Percentiles rank a stretch among this genome's conserved stretches.
Evolutionary conservation across 2,888 invertebrate genomes (phyloP).

Genomic region (Hypena proboscidalis): DNA sequence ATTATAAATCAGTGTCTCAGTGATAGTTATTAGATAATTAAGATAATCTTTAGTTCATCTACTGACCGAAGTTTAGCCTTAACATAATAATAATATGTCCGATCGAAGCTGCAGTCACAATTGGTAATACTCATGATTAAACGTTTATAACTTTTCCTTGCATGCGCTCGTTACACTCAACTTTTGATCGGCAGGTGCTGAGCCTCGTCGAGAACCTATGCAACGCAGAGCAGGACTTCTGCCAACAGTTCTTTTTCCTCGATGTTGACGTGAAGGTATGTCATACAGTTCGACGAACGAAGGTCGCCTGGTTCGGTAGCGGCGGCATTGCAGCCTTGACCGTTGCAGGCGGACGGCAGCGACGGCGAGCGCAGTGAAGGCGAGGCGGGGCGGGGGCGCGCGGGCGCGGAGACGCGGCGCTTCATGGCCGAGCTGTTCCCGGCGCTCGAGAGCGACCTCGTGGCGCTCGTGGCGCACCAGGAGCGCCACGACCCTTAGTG

Average conservation of each 20-base stretch:
- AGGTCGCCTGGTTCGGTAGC: neutral
- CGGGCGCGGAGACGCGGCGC: conserved; percentile 87
- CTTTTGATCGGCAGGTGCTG: conserved; percentile 87
- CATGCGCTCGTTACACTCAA: neutral
- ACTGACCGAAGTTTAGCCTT: no score
- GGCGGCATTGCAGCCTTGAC: neutral
- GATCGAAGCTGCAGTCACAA: no score
- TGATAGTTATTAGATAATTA: no score
- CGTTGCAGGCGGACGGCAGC: conserved; percentile 43
- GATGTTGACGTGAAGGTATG: conserved; percentile 80
- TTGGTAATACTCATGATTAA: no score
- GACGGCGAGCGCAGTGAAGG: conserved; percentile 40
- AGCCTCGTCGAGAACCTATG: conserved; percentile 96
- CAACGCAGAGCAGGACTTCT: conserved; percentile 97
- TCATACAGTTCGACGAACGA: neutral
- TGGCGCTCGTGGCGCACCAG: conserved; percentile 93
- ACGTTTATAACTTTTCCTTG: neutral
- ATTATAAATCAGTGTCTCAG: no score
- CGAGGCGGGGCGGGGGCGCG: conserved; percentile 41
- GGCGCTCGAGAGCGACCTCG: conserved; percentile 93
- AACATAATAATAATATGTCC: no score
- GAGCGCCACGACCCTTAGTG: conserved; percentile 96
- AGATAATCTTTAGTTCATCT: no score
- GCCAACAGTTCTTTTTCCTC: conserved; percentile 95
- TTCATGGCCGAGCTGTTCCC: conserved; percentile 97